Evolutionary conservation across 2,888 invertebrate species (phyloP), one percentile per base, ranked within the genome.

Genomic region (Spicauda simplicius): DNA sequence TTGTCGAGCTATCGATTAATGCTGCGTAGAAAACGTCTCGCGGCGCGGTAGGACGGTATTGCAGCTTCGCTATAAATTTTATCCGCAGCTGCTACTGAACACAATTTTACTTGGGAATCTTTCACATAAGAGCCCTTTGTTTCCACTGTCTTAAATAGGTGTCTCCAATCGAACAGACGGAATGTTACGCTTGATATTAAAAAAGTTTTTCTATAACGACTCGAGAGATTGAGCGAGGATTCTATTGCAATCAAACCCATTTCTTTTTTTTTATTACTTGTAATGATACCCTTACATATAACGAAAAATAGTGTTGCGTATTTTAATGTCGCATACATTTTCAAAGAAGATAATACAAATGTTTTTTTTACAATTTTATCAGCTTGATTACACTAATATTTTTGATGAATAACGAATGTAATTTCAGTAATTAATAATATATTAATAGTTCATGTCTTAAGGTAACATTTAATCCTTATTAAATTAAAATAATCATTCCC

Each of bases 101-200:
- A 83, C 82, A 82, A 82, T 82, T 82, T 81, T 79, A 80, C 80
- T 82, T 73, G 71, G n/a, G 78, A 82, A 85, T 86, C 81, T 83
- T 84, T 85, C 80, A 83, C 84, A 86, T 81, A 82, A 86, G 85
- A 87, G 76, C 77, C 78, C 81, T 86, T 86, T 86, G 83, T 86
- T 87, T 87, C 81, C 81, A 81, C 80, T 80, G 82, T 80, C 79
- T 85, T 77, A 76, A 80, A 85, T 87, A 86, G 87, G 82, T 89
- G 84, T 83, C 85, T 87, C 82, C 83, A 83, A 86, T 88, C 83
- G 84, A 80, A 86, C 80, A 85, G 85, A 86, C 87, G 83, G 82
- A 73, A 82, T 81, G 83, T 84, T 84, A 87, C 83, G 82, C 81
- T 84, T 83, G 86, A 90, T 90, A 92, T 92, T 91, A 91, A 91